Conservation (phyloP, 2,113 vertebrate species). For the Callithrix jacchus region DNA sequence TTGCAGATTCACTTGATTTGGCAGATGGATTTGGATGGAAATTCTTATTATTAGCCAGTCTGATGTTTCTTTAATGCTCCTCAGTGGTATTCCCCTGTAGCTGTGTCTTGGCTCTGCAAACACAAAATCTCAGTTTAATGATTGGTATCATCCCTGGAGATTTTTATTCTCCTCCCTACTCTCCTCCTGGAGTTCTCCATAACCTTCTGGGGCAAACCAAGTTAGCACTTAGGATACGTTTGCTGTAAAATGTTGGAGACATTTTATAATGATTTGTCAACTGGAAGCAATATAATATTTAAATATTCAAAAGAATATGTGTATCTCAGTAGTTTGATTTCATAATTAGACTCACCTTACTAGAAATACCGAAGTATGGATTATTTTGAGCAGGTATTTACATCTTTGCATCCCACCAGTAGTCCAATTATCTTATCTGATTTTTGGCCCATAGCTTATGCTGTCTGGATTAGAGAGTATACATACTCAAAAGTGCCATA, state of each 20-base stretch:
- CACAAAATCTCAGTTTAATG: conserved; percentile 71
- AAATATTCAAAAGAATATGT: conserved; percentile 39
- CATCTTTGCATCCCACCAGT: background rate
- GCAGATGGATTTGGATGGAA: conserved; percentile 61
- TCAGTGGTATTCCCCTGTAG: conserved; percentile 47
- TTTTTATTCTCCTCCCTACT: conserved; percentile 27
- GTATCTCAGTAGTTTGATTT: background rate
- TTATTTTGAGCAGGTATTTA: background rate
- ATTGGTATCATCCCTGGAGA: conserved; percentile 62
- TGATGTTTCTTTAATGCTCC: conserved; percentile 72
- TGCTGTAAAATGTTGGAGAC: background rate
- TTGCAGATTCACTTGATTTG: conserved; percentile 64
- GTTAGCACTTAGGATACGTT: background rate
- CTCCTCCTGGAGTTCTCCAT: conserved; percentile 27
- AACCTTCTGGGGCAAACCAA: conserved; percentile 33
- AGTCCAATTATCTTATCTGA: background rate
- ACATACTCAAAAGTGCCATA: background rate
- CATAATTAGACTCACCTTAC: background rate
- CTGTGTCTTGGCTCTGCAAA: conserved; percentile 67
- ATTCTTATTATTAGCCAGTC: conserved; percentile 67
- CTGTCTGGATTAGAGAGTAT: background rate
- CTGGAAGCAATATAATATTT: background rate
- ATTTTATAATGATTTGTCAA: conserved; percentile 22
- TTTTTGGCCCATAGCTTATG: background rate
- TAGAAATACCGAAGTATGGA: background rate